Percentiles rank a stretch among this genome's conserved stretches.
phyloP scores from a whole-genome alignment of 2,888 invertebrate genomes.

The Apamea crenata region DNA sequence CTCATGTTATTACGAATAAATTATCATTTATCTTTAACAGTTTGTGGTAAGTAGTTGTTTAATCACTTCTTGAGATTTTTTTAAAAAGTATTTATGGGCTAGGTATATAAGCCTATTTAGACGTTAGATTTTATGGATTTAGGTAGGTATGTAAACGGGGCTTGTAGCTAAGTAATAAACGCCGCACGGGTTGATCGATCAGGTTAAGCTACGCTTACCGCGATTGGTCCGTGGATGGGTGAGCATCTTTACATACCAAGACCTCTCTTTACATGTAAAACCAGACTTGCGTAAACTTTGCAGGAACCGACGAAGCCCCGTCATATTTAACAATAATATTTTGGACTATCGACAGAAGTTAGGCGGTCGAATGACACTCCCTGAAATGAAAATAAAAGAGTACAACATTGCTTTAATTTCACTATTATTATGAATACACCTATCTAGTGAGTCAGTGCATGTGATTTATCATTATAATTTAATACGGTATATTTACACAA shows the following conservation, averaged over 20 bases:
- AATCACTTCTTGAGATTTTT: not conserved
- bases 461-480: conserved; percentile 7
- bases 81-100: not conserved
- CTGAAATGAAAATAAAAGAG: not conserved
- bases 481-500: conserved; percentile 35
- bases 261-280: not conserved
- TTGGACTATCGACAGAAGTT: not conserved
- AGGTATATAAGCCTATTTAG: not conserved
- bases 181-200: not conserved
- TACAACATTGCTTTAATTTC: not conserved
- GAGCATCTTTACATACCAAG: not conserved
- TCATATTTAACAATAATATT: not conserved
- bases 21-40: not conserved
- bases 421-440: conserved; percentile 1
- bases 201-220: not conserved
- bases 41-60: not conserved
- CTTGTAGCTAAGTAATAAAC: not conserved
- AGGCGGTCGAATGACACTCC: not conserved
- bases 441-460: conserved; percentile 5
- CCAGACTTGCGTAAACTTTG: not conserved
- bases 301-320: not conserved
- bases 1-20: not conserved
- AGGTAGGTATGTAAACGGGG: not conserved
- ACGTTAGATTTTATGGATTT: not conserved
- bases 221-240: not conserved